A percentile compares a stretch with the other conserved stretches of the same genome.
These are phyloP conservation scores for Danio jaintianensis DNA, from an alignment of 2,797 vertebrate genomes.

Conservation along the genomic window DNA sequence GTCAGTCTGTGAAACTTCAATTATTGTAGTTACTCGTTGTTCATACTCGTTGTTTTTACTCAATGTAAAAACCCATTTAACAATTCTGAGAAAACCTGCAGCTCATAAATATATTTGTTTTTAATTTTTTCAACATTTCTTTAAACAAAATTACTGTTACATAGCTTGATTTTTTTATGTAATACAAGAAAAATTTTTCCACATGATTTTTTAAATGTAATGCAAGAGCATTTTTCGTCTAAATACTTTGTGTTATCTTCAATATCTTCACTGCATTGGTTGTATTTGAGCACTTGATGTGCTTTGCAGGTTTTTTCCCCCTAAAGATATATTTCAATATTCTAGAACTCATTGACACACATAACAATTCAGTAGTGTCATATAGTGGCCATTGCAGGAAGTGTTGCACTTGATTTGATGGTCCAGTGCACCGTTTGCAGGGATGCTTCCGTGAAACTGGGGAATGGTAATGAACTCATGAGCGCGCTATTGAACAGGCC, in stretches of 20 bases:
- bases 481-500: constrained; percentile 40
- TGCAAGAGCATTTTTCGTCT: not conserved
- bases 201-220: no score
- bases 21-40: no score
- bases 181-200: no score
- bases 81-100: no score
- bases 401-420: constrained; percentile 22
- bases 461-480: constrained; percentile 23
- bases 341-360: constrained; percentile 3
- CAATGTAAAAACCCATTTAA: no score
- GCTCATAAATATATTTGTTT: no score
- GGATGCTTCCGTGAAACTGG: constrained; percentile 4
- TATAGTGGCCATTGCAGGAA: constrained; percentile 17
- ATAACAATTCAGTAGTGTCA: constrained; percentile 5
- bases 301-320: not conserved
- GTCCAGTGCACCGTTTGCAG: constrained; percentile 30
- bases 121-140: no score
- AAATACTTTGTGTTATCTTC: not conserved
- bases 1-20: no score
- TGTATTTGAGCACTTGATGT: not conserved
- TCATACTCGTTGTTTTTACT: no score
- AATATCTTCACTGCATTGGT: not conserved
- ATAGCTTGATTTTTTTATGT: no score
- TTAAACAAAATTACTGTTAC: no score
- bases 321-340: not conserved